These are phyloP conservation scores for Cichladusa arquata DNA, from an alignment of 2,113 vertebrate genomes.

Conservation along the genomic window DNA sequence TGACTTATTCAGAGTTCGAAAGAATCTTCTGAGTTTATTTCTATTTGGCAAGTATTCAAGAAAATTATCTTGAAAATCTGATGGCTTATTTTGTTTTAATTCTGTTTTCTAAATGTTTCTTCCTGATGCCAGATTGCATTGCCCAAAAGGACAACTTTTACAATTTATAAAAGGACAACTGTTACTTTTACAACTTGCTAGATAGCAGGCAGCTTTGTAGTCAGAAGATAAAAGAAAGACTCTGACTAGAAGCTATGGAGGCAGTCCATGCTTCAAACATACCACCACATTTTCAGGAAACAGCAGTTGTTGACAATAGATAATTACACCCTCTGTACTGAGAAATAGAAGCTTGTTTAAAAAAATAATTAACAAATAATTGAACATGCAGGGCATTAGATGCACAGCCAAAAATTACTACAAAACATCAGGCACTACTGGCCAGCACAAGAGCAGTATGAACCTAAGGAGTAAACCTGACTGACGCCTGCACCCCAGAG, in stretches of 20 bases:
- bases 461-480: background rate
- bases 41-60: background rate
- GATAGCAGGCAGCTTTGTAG: background rate
- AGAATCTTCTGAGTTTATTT: background rate
- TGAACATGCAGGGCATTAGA: background rate
- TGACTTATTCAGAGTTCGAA: background rate
- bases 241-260: background rate
- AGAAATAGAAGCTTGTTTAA: background rate
- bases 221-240: background rate
- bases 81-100: conserved; percentile 7
- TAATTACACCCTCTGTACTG: background rate
- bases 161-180: no score
- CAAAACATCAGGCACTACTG: background rate
- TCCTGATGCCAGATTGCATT: background rate
- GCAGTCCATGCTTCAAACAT: background rate
- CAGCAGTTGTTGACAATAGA: background rate
- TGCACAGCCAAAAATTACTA: background rate
- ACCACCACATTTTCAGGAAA: background rate
- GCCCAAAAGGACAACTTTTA: background rate
- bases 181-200: background rate
- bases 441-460: background rate
- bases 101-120: background rate
- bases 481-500: background rate
- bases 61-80: background rate
- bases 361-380: background rate